These are phyloP conservation scores for Platysteira castanea DNA, from an alignment of 2,113 vertebrate species.

Conservation along the genomic window DNA sequence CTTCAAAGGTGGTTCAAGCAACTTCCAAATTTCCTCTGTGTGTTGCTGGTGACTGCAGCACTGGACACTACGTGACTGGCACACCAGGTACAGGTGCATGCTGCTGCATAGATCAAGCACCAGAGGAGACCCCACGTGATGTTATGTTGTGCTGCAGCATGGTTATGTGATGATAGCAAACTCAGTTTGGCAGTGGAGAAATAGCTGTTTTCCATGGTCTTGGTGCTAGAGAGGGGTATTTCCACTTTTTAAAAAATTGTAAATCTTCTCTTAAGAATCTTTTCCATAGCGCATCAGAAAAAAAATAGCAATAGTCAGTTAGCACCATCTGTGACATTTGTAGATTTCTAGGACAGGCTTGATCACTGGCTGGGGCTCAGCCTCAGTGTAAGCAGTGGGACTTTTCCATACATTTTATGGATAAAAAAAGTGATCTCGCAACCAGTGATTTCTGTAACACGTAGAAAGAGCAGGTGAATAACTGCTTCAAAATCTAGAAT, in stretches of 20 bases:
- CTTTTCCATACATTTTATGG: not conserved
- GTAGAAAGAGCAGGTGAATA: not conserved
- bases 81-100: not conserved
- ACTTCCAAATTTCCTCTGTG: not conserved
- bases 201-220: not conserved
- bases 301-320: not conserved
- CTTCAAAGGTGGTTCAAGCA: not conserved
- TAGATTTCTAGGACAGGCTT: not conserved
- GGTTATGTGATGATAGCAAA: not conserved
- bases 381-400: not conserved
- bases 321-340: not conserved
- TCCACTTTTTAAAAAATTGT: not conserved
- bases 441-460: not conserved
- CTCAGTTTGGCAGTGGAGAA: not conserved
- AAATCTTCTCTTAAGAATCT: not conserved
- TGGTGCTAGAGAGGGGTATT: not conserved
- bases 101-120: not conserved
- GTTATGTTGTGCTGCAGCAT: not conserved
- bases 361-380: not conserved
- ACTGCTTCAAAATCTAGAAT: not conserved
- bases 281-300: not conserved
- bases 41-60: not conserved
- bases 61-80: not conserved
- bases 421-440: not conserved
- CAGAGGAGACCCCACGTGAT: fast-evolving